phyloP scores from a whole-genome alignment of 2,113 vertebrate species.

The Ammodytes marinus region DNA sequence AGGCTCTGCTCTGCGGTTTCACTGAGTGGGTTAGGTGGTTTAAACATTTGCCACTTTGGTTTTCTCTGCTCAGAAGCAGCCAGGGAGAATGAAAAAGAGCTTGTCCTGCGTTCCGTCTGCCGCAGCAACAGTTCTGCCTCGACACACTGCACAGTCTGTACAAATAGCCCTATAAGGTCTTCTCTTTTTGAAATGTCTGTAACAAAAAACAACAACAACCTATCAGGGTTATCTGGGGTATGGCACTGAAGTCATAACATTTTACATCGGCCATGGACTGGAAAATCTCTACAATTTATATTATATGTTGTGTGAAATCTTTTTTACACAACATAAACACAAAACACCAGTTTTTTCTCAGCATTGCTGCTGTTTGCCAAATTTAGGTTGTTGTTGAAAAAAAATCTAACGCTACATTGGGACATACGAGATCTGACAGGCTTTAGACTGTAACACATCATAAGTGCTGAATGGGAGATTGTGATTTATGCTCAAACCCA shows the following conservation, averaged over 20 bases:
- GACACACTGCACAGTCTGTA: not conserved
- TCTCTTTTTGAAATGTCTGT: not conserved
- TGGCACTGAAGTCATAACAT: too few species aligned
- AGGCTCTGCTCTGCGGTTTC: slow-evolving; percentile 27
- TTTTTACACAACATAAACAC: too few species aligned
- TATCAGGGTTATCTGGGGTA: not conserved
- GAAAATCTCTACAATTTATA: too few species aligned
- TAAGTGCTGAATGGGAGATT: slow-evolving; percentile 16
- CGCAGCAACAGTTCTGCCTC: slow-evolving; percentile 12
- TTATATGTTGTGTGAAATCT: not conserved
- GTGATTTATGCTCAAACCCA: slow-evolving; percentile 19
- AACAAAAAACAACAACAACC: not conserved
- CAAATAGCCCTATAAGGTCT: not conserved
- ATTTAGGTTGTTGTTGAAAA: not conserved
- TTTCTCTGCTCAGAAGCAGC: slow-evolving; percentile 21
- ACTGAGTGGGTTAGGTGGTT: slow-evolving; percentile 43
- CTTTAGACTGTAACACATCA: not conserved
- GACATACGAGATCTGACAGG: slow-evolving; percentile 3
- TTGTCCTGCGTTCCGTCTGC: slow-evolving; percentile 15
- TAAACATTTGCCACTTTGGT: slow-evolving; percentile 56
- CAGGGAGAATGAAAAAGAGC: slow-evolving; percentile 5
- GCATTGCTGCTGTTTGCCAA: not conserved
- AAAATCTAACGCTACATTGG: not conserved
- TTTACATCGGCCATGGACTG: too few species aligned
- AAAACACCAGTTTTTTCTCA: not conserved